Conservation (phyloP, 2,113 vertebrate genomes). For the Prionailurus bengalensis region DNA sequence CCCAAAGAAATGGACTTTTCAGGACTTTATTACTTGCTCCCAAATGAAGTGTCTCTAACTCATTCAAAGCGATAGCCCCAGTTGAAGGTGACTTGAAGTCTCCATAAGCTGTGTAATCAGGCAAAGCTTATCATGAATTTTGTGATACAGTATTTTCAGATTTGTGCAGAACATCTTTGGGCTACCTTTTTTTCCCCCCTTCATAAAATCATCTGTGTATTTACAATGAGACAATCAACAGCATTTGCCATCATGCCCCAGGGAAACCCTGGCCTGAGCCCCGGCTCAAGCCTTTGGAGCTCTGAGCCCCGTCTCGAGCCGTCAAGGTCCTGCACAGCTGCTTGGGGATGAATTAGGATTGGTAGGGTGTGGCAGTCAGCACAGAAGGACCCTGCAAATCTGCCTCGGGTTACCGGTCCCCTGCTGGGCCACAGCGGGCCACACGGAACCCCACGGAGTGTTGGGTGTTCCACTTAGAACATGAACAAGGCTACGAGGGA, state of each 20-base stretch:
- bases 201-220: neutral
- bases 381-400: neutral
- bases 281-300: too few relatives aligned
- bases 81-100: neutral
- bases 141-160: neutral
- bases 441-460: neutral
- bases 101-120: neutral
- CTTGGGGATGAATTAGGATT: fast-evolving
- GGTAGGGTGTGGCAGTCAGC: fast-evolving
- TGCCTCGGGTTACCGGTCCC: neutral
- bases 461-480: too few relatives aligned
- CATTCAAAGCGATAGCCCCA: neutral
- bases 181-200: neutral
- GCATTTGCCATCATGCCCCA: neutral
- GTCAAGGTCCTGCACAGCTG: neutral
- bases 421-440: neutral
- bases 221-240: fast-evolving
- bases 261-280: neutral
- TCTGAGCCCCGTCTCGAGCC: too few relatives aligned
- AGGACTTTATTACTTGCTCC: neutral
- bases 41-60: neutral
- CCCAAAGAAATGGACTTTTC: neutral
- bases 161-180: neutral
- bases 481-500: neutral
- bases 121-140: neutral